Evolutionary conservation across 2,888 invertebrate genomes (phyloP), one percentile per base, ranked within the genome.

Genomic region (Stenodera caucasica): DNA sequence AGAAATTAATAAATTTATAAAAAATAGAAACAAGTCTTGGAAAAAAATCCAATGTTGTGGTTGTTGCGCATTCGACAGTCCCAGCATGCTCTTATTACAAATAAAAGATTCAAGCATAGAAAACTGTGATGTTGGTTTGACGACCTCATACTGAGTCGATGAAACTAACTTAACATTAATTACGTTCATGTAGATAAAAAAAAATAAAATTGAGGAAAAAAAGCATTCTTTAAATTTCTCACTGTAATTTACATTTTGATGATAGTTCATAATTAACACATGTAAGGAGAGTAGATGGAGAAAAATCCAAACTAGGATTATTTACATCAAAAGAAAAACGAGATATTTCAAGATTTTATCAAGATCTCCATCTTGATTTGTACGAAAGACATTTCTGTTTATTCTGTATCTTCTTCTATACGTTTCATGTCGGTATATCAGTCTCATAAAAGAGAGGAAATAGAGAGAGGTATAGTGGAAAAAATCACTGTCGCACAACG

Each of bases 401-500:
- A 67, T 64, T 65, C 66, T 59, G n/a, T n/a, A n/a, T n/a, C 63
- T 55, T 63, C 53, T 53, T 58, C 60, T 58, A 49, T 63, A 66
- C 68, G 63, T 68, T 72, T 71, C 65, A 57, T 64, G 61, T 53
- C 59, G 50, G 37, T 51, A 57, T 35, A 33, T 33, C 15, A 15
- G 1, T 7, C 15, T 8, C n/a, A n/a, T n/a, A 18, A 18, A 18
- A 40, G 37, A 18, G 2, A 29, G 9, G 15, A 18, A 40, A 33
- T n/a, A n/a, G n/a, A n/a, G n/a, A n/a, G n/a, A n/a, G 33, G 11
- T 58, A 56, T 64, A 66, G 64, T 56, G 60, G 60, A 63, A 71
- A 64, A 70, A 73, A 72, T 72, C 72, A 70, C 68, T 65, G 70
- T 68, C 68, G 66, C 55, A 56, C 63, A 66, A 55, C 65, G 59